Evolutionary conservation across 1,140 invertebrate genomes (phyloP).

Genomic region (Zaprionus vittiger): DNA sequence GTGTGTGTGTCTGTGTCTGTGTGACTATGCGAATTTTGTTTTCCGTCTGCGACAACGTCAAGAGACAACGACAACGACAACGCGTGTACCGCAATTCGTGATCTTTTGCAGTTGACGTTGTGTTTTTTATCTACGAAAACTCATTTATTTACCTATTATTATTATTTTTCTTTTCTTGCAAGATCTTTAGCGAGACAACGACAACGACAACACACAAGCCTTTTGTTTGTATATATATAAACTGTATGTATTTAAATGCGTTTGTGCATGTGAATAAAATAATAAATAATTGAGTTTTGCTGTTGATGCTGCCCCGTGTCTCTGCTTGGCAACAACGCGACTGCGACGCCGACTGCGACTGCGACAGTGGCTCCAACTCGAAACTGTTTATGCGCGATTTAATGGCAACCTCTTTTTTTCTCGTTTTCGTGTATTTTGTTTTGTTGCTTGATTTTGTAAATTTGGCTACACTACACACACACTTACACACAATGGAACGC

Average conservation of each 20-base stretch:
- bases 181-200: constrained; percentile 34
- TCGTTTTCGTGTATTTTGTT: constrained; percentile 29
- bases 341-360: neutral
- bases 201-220: constrained; percentile 3
- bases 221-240: neutral
- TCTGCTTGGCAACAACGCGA: constrained; percentile 40
- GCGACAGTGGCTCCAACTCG: constrained; percentile 24
- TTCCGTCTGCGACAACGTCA: constrained; percentile 64
- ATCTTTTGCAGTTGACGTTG: constrained; percentile 75
- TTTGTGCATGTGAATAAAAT: constrained; percentile 8
- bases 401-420: constrained; percentile 58
- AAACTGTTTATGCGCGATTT: constrained; percentile 46
- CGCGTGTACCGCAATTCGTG: constrained; percentile 67
- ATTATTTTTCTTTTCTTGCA: constrained; percentile 53
- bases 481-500: constrained; percentile 36
- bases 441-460: constrained; percentile 22
- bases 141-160: constrained; percentile 55
- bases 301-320: neutral
- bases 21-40: constrained; percentile 55
- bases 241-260: neutral
- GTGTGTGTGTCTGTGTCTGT: constrained; percentile 24
- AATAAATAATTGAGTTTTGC: constrained; percentile 34
- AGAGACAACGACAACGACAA: constrained; percentile 43
- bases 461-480: constrained; percentile 5
- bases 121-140: constrained; percentile 64